Percentiles rank a stretch among this genome's conserved stretches.
Evolutionary conservation across 2,888 invertebrate genomes (phyloP).

Genomic region (Ectemnius lituratus): DNA sequence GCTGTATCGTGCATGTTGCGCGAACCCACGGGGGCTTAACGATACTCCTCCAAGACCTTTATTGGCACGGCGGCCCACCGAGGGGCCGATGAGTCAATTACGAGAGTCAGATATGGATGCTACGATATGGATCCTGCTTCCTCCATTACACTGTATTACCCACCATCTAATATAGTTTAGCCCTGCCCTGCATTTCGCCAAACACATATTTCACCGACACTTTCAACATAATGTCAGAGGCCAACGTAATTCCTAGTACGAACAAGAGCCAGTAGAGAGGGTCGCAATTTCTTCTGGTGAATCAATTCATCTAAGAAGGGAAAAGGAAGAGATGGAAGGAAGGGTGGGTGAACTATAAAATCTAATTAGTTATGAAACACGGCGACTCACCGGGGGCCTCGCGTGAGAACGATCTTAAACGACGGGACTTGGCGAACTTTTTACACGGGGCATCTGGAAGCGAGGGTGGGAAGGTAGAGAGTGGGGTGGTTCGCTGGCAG

Average conservation of each 20-base stretch:
- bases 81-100: conserved; percentile 42
- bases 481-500: conserved; percentile 3
- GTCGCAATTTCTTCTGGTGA: not conserved
- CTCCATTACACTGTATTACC: too few relatives aligned
- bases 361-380: not conserved
- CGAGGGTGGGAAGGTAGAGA: conserved; percentile 34
- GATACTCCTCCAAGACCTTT: conserved; percentile 31
- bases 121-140: too few relatives aligned
- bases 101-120: conserved; percentile 6
- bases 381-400: not conserved
- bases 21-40: conserved; percentile 22
- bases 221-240: too few relatives aligned
- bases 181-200: too few relatives aligned
- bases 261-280: not conserved
- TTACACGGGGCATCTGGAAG: conserved; percentile 60
- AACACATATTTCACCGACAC: too few relatives aligned
- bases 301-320: not conserved
- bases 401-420: conserved; percentile 25
- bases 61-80: conserved; percentile 8
- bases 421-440: conserved; percentile 49
- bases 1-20: not conserved
- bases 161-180: too few relatives aligned
- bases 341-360: conserved; percentile 3
- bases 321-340: too few relatives aligned
- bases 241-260: too few relatives aligned